Percentiles rank a stretch among this genome's conserved stretches.
Evolutionary conservation across 2,888 invertebrate species (phyloP).

Genomic region (Pantelozetes paolii): DNA sequence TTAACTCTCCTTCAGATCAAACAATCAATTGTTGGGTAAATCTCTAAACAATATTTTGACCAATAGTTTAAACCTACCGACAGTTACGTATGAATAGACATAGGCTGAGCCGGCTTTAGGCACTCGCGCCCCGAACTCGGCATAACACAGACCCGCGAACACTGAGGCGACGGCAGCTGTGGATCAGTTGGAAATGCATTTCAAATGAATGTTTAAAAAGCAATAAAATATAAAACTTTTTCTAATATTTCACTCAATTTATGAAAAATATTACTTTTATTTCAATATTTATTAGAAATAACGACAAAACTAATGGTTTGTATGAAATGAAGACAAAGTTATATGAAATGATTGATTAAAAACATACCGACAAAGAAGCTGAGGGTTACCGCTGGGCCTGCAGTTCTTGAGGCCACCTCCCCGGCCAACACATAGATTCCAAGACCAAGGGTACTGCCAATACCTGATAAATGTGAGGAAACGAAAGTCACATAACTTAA

Average conservation of each 20-base stretch:
- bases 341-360: conserved; percentile 54
- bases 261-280: too few relatives aligned
- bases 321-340: neutral
- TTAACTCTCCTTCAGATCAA: conserved; percentile 52
- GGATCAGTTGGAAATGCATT: neutral
- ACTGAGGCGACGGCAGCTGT: conserved; percentile 82
- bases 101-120: conserved; percentile 89
- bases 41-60: neutral
- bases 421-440: conserved; percentile 94
- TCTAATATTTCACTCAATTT: too few relatives aligned
- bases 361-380: conserved; percentile 61
- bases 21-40: neutral
- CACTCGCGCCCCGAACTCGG: conserved; percentile 82
- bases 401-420: conserved; percentile 74
- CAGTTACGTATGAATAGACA: conserved; percentile 76
- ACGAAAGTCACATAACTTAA: neutral
- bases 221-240: neutral
- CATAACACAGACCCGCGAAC: conserved; percentile 83
- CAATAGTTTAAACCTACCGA: conserved; percentile 54
- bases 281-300: too few relatives aligned
- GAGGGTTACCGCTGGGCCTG: conserved; percentile 85
- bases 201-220: neutral
- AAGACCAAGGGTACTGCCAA: conserved; percentile 67
- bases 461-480: conserved; percentile 48
- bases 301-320: too few relatives aligned